Evolutionary conservation across 2,888 invertebrate genomes (phyloP).

Genomic region (Macrosoma leucophasiata): DNA sequence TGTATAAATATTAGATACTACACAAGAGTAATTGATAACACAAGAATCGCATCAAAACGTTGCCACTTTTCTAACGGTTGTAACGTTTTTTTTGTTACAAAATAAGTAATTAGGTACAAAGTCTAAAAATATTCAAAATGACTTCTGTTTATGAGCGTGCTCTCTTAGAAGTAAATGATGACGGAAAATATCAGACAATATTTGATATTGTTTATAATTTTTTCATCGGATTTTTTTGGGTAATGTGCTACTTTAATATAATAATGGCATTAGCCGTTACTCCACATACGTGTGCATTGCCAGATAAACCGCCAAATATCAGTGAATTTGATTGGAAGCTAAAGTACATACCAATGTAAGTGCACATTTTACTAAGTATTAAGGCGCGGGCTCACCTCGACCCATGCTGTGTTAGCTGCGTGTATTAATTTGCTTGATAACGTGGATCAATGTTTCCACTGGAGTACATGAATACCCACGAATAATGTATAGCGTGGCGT

Average conservation of each 20-base stretch:
- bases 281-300: conserved; percentile 58
- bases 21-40: no score
- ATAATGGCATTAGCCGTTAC: conserved; percentile 55
- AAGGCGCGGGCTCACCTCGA: no score
- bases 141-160: conserved; percentile 43
- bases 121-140: conserved; percentile 35
- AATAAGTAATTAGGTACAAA: no score
- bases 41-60: no score
- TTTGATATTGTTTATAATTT: conserved; percentile 58
- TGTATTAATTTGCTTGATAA: no score
- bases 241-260: conserved; percentile 55
- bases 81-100: no score
- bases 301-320: conserved; percentile 41
- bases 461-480: no score
- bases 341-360: conserved; percentile 45
- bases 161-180: conserved; percentile 45
- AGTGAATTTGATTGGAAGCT: conserved; percentile 47
- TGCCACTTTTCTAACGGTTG: no score
- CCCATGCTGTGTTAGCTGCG: no score
- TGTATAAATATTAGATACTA: no score
- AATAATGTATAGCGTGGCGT: no score
- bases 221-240: conserved; percentile 44
- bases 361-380: conserved; percentile 8
- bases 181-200: conserved; percentile 57
- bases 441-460: no score